These are phyloP conservation scores for Pteropus alecto DNA, from an alignment of 2,113 vertebrate genomes.

Conservation along the genomic window DNA sequence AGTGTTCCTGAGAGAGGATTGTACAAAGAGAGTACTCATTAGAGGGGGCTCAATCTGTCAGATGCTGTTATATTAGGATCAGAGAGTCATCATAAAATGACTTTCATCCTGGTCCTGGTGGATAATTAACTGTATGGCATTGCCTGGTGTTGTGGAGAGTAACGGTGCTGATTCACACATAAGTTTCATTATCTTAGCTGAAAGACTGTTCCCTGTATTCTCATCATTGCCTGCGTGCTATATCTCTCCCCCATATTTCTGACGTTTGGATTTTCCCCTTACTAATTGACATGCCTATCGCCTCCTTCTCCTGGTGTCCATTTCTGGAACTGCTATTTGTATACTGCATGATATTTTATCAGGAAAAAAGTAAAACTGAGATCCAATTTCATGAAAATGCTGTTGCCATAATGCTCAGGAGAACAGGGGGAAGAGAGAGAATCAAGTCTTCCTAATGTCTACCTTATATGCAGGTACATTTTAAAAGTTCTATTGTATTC, in stretches of 20 bases:
- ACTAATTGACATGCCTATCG: constrained; percentile 59
- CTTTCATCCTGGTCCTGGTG: constrained; percentile 48
- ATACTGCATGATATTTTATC: constrained; percentile 63
- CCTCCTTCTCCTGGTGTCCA: constrained; percentile 75
- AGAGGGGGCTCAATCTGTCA: constrained; percentile 64
- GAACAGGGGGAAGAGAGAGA: constrained; percentile 71
- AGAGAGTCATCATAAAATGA: constrained; percentile 66
- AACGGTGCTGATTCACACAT: not conserved
- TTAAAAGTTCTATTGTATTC: constrained; percentile 73
- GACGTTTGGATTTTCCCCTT: constrained; percentile 76
- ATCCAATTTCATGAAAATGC: constrained; percentile 70
- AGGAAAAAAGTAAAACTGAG: constrained; percentile 62
- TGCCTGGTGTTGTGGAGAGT: not conserved
- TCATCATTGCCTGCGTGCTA: constrained; percentile 45
- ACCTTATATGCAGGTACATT: constrained; percentile 72
- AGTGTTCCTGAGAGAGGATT: constrained; percentile 69
- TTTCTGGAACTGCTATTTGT: constrained; percentile 73
- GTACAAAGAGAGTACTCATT: constrained; percentile 69
- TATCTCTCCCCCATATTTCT: constrained; percentile 63
- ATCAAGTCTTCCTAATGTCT: constrained; percentile 68
- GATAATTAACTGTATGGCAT: constrained; percentile 61
- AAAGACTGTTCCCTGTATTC: constrained; percentile 40
- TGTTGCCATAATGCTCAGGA: constrained; percentile 65
- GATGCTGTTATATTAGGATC: constrained; percentile 61
- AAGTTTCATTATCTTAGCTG: constrained; percentile 29